These are phyloP conservation scores for Numenius phaeopus DNA, from an alignment of 2,797 vertebrate species.

Conservation along the genomic window DNA sequence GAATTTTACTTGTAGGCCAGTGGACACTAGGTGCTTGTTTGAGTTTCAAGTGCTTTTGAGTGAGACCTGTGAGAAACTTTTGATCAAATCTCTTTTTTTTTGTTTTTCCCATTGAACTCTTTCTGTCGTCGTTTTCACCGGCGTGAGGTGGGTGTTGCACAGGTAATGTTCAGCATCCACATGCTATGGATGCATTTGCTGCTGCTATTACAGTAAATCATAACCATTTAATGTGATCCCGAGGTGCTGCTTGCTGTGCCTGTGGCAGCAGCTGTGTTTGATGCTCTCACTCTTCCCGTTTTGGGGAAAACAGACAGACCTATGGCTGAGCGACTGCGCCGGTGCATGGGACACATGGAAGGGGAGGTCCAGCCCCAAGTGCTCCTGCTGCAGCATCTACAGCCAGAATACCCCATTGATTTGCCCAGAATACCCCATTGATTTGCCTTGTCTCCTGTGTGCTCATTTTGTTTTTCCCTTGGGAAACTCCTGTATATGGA, in stretches of 20 bases:
- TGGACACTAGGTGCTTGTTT: not conserved
- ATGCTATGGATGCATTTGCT: fast-evolving
- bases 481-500: not conserved
- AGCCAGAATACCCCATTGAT: no score
- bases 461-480: not conserved
- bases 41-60: not conserved
- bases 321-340: fast-evolving
- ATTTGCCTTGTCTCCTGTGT: not conserved
- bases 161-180: no score
- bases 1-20: not conserved
- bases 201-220: not conserved
- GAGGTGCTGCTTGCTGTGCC: not conserved
- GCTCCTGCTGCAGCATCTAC: not conserved
- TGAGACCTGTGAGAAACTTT: not conserved
- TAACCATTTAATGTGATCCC: fast-evolving
- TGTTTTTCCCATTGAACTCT: not conserved
- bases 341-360: fast-evolving
- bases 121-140: not conserved
- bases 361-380: not conserved
- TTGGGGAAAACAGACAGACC: not conserved
- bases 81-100: not conserved
- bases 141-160: not conserved
- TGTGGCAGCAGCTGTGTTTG: not conserved
- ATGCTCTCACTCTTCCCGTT: not conserved
- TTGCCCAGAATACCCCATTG: not conserved